Evolutionary conservation across 2,797 vertebrate genomes (phyloP), one percentile per base, ranked within the genome.

Genomic region (Lagodon rhomboides): DNA sequence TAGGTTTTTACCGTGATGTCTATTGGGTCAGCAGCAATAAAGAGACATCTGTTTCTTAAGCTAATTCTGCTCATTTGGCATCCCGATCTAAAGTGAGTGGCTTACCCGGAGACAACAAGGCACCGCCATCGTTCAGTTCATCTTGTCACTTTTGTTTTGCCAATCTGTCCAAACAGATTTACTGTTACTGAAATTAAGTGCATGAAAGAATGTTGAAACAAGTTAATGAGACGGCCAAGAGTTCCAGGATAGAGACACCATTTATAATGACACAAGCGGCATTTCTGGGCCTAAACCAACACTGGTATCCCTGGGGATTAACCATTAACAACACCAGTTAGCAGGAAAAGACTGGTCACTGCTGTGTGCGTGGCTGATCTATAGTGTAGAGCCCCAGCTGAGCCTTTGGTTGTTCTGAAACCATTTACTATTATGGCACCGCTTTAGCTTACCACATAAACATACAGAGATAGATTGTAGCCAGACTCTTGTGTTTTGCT

Each of bases 31-130:
- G 53, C 47, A 59, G 62, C 73, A 81, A 75, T 81, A 59, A 69
- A 59, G 72, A 85, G 73, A 88, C 89, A 85, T 87, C 83, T 90
- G 84, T 79, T 89, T 91, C 75, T 87, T 38, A 64, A 87, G 75
- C 51, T 72, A 78, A 81, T 73, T 89, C 80, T 86, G 63, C 80
- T 90, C 67, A 68, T 88, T 88, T 85, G 51, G 73, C 30, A 18
- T 71, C 75, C 80, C 69, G 87, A 78, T 87, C 67, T 73, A 83
- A 85, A 86, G 80, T 68, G 51, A 81, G 53, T 59, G 73, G 49
- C 62, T 80, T 79, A 73, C 20, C 17, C 61, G 44, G 38, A 90
- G 72, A 86, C 43, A 58, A 63, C 27, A 55, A 79, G 63, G 44
- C 60, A 12, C 53, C 9, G 12, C 59, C 68, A 63, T 60, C n/a